Conservation (phyloP, 2,888 invertebrate genomes). For the Lasioglossum villosulum region DNA sequence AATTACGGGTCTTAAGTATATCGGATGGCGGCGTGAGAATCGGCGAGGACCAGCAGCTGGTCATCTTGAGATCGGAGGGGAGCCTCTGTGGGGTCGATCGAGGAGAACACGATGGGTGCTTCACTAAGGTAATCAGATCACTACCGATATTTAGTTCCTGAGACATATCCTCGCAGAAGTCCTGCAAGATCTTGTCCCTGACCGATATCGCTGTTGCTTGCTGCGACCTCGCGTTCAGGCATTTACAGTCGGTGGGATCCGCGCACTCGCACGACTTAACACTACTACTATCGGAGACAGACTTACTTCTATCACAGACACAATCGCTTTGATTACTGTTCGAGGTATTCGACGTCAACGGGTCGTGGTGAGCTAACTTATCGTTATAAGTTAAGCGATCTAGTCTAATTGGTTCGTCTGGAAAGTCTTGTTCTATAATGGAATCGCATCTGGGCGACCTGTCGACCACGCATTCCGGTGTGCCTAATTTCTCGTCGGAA, state of each 20-base stretch:
- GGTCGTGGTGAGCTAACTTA: conserved; percentile 71
- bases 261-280: conserved; percentile 76
- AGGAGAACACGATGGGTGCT: conserved; percentile 82
- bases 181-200: conserved; percentile 82
- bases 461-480: conserved; percentile 73
- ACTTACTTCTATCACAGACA: conserved; percentile 81
- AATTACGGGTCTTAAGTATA: conserved; percentile 81
- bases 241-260: conserved; percentile 76
- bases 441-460: conserved; percentile 79
- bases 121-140: conserved; percentile 82
- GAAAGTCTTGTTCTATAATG: conserved; percentile 73
- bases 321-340: conserved; percentile 79
- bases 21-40: conserved; percentile 81
- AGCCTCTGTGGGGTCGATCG: conserved; percentile 82
- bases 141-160: conserved; percentile 82
- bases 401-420: conserved; percentile 75
- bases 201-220: conserved; percentile 80
- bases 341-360: conserved; percentile 73
- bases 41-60: conserved; percentile 77
- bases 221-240: conserved; percentile 65
- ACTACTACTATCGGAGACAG: conserved; percentile 70
- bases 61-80: conserved; percentile 78
- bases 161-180: conserved; percentile 82
- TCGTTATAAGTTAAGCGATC: conserved; percentile 61
- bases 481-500: conserved; percentile 76